Evolutionary conservation across 2,113 vertebrate species (phyloP), one percentile per base, ranked within the genome.

Genomic region (Hypocryptadius cinnamomeus): DNA sequence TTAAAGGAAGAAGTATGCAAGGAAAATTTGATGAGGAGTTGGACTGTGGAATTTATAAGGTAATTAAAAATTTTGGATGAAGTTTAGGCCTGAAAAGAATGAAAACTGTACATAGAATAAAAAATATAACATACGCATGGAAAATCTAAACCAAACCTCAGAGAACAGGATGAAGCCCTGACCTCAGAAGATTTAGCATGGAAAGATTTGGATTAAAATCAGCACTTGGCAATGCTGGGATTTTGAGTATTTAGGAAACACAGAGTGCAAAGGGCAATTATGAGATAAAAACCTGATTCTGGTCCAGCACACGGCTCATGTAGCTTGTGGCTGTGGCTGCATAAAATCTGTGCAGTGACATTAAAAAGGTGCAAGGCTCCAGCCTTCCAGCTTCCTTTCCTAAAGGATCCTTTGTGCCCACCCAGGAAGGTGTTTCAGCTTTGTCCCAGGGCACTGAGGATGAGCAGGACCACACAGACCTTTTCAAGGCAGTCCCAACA

Each of bases 201-300:
- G 50, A 85, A 93, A 80, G 13, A 61, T 63, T 18, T 89, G n/a
- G 51, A 54, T 89, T 84, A 89, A 89, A 82, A 47, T 83, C 85
- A 87, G 51, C 17, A 39, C 23, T 83, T 68, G 45, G 39, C 47
- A 70, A 60, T 73, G 44, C 66, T 47, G 33, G 15, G 47, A 79
- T 84, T 95, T 88, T 61, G 72, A 76, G 27, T 70, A 72, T 85
- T 95, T 91, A 84, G 79, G 66, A 89, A 97, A 66, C 31, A 77
- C 14, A 77, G 25, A 40, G 39, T 69, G 39, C 68, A 69, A 65
- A 83, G 61, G 56, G 48, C 37, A 89, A 35, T 33, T 53, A 53
- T 4, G 85, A 72, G 37, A 93, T 45, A 90, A 73, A 81, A 76
- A 54, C 60, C 83, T 53, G 27, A 42, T 78, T 90, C 76, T 79